Evolutionary conservation across 2,113 vertebrate genomes (phyloP), one percentile per base, ranked within the genome.

Genomic region (Jacana jacana): DNA sequence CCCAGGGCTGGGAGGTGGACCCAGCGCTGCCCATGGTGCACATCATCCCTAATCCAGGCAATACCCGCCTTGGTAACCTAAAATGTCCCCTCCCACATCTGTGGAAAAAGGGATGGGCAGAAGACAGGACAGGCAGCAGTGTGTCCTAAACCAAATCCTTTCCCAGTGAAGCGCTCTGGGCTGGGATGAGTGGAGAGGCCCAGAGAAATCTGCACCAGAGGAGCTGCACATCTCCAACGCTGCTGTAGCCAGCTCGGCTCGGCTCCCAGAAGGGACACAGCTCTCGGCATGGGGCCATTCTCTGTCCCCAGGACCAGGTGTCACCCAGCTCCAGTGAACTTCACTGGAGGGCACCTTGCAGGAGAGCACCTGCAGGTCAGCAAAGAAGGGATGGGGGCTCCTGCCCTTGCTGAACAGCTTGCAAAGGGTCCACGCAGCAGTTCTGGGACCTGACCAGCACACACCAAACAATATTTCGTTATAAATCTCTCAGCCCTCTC

Each of bases 21-120:
- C 70, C 1, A 0, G 35, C 37, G 18, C 39, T 23, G 39, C 54
- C 40, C 1, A 2, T 0, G 2, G 49, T 1, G 2, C 60, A 3
- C 0, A 2, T 75, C 70, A 78, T 39, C 61, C 69, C 66, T 57
- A 28, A 63, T 13, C 17, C 23, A 39, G 46, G 88, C 69, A 72
- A 52, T 6, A 48, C 7, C 46, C 12, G 23, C 39, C 48, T 35
- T 58, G 52, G 19, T 28, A 71, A 79, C 37, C 66, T 19, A 9
- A 86, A 69, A 35, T 3, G 2, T 46, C 9, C 35, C 33, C 4
- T 52, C 44, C 44, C 2, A 8, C 33, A 22, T 46, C 48, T 5
- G 13, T 64, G 31, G 64, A 8, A 54, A 46, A 78, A 40, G 24
- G 46, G 42, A 18, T 55, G 54, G 48, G 54, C 25, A 76, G 68